Conservation (phyloP, 2,113 vertebrate genomes). For the Nematolebias whitei region DNA sequence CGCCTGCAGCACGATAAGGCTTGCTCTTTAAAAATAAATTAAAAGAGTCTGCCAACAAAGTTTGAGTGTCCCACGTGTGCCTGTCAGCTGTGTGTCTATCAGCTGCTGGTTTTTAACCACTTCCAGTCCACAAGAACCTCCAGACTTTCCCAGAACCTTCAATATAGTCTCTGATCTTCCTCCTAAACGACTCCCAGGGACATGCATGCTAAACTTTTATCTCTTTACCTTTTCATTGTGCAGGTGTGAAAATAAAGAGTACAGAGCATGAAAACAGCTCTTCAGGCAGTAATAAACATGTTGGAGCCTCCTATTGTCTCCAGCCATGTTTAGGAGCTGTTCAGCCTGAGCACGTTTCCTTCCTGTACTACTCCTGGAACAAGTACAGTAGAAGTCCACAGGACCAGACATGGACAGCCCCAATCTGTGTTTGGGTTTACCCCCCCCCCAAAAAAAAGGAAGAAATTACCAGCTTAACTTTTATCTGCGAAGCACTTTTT, state of each 20-base stretch:
- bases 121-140: slow-evolving; percentile 13
- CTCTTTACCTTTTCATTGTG: too few relatives aligned
- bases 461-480: slow-evolving; percentile 1
- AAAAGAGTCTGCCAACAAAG: slow-evolving; percentile 30
- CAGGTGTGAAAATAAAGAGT: too few relatives aligned
- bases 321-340: slow-evolving; percentile 12
- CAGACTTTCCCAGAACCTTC: not conserved
- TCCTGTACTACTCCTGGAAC: slow-evolving; percentile 29
- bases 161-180: not conserved
- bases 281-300: not conserved
- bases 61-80: slow-evolving; percentile 74
- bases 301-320: slow-evolving; percentile 5
- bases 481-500: not conserved
- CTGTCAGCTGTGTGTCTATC: slow-evolving; percentile 44
- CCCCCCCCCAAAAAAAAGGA: too few relatives aligned
- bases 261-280: too few relatives aligned
- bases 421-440: not conserved
- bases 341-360: slow-evolving; percentile 36
- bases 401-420: not conserved
- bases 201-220: too few relatives aligned
- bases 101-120: slow-evolving; percentile 37
- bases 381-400: slow-evolving; percentile 22
- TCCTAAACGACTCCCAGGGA: not conserved
- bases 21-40: slow-evolving; percentile 22
- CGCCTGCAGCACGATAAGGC: slow-evolving; percentile 70